Conservation (phyloP, 1,140 invertebrate species). For the Eurosta solidaginis region DNA sequence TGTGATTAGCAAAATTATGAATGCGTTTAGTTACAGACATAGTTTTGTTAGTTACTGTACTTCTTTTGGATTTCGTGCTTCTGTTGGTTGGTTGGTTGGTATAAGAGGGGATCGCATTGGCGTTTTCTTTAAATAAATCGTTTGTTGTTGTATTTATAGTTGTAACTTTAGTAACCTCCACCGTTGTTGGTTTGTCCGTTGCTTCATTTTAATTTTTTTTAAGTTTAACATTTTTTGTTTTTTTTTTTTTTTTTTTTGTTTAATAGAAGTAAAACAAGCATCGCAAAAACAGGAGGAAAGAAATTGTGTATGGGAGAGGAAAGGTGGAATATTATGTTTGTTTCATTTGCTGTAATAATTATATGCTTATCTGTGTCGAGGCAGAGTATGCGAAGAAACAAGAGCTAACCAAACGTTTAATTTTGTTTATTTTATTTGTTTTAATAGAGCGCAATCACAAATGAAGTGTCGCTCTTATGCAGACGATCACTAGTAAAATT, state of each 20-base stretch:
- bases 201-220: not conserved
- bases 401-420: too few species aligned
- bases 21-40: slow-evolving; percentile 34
- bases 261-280: not conserved
- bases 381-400: too few species aligned
- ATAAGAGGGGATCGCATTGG: not conserved
- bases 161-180: not conserved
- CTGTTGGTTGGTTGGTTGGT: not conserved
- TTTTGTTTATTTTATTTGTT: too few species aligned
- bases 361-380: too few species aligned
- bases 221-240: not conserved
- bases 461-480: too few species aligned
- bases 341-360: too few species aligned
- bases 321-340: not conserved
- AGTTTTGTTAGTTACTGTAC: slow-evolving; percentile 36
- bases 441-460: too few species aligned
- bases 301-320: not conserved
- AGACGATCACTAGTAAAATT: too few species aligned
- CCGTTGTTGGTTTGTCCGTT: slow-evolving; percentile 24
- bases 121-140: not conserved
- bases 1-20: slow-evolving; percentile 37
- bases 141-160: not conserved
- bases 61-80: slow-evolving; percentile 23
- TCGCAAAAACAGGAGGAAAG: not conserved
- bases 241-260: not conserved